These are phyloP conservation scores for Agonum fuliginosum DNA, from an alignment of 2,888 invertebrate species.

Conservation along the genomic window DNA sequence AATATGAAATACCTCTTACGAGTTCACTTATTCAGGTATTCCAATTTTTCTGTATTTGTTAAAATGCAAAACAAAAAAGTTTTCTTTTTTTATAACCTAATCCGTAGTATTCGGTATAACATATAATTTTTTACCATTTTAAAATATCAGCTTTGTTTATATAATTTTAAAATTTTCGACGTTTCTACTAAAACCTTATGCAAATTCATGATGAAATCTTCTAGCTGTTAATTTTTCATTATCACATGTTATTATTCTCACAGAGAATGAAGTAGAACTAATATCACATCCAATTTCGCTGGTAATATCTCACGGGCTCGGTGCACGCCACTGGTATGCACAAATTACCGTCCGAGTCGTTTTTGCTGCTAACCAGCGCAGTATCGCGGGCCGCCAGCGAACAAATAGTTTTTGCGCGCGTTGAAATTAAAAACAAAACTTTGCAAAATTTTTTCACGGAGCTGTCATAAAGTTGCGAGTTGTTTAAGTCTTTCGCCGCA, in stretches of 20 bases:
- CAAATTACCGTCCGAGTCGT: slow-evolving; percentile 16
- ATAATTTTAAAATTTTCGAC: not conserved
- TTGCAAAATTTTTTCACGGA: slow-evolving; percentile 32
- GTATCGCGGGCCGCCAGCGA: not conserved
- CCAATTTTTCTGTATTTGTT: no score
- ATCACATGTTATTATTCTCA: slow-evolving; percentile 5
- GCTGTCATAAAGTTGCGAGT: slow-evolving; percentile 46
- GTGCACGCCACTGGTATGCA: slow-evolving; percentile 21
- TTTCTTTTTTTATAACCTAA: no score
- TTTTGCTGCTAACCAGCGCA: slow-evolving; percentile 9
- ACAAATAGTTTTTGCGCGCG: slow-evolving; percentile 41
- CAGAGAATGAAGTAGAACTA: slow-evolving; percentile 5
- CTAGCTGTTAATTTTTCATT: slow-evolving; percentile 20
- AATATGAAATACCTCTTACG: no score
- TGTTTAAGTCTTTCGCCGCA: slow-evolving; percentile 45
- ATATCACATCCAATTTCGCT: slow-evolving; percentile 11
- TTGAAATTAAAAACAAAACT: slow-evolving; percentile 47
- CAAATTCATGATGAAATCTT: not conserved
- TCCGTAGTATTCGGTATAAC: no score
- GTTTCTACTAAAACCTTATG: not conserved
- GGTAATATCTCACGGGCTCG: slow-evolving; percentile 24
- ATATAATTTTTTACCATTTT: no score
- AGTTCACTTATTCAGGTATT: no score
- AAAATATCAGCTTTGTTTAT: no score
- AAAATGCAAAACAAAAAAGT: no score